phyloP scores from a whole-genome alignment of 2,113 vertebrate genomes.

The Atherinomorus stipes region DNA sequence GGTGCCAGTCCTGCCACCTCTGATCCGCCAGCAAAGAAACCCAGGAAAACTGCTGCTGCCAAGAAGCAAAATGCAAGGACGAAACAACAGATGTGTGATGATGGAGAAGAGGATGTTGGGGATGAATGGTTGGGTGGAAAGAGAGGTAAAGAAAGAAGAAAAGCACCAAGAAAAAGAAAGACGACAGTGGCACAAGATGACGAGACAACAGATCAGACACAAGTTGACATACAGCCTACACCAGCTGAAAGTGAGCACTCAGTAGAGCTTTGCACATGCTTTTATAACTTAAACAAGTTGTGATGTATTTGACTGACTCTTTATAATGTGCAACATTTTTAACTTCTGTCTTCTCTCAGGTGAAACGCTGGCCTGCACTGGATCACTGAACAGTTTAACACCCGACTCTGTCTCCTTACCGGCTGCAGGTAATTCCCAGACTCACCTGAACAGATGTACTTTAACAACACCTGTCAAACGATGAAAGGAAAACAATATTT shows the following conservation, averaged over 20 bases:
- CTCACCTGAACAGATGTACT: neutral
- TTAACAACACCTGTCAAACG: neutral
- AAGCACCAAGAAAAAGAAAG: slow-evolving; percentile 1
- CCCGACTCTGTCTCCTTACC: neutral
- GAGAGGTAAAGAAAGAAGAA: slow-evolving; percentile 8
- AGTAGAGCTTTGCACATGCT: neutral
- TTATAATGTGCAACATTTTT: neutral
- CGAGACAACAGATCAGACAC: neutral
- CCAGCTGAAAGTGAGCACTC: slow-evolving; percentile 60
- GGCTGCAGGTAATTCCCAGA: slow-evolving; percentile 31
- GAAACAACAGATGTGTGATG: neutral
- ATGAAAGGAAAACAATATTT: neutral
- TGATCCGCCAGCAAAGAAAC: neutral
- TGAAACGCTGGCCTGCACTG: slow-evolving; percentile 22
- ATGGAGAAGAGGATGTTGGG: neutral
- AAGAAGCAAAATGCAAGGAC: slow-evolving; percentile 8
- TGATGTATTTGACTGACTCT: neutral
- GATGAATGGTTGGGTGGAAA: neutral
- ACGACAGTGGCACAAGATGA: neutral
- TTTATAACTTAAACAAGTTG: neutral
- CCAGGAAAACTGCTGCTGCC: neutral
- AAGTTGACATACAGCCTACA: slow-evolving; percentile 6
- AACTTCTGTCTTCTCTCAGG: slow-evolving; percentile 25
- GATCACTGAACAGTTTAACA: neutral
- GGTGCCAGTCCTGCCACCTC: neutral